Evolutionary conservation across 2,797 vertebrate species (phyloP).

Genomic region (Epinephelus awoara): DNA sequence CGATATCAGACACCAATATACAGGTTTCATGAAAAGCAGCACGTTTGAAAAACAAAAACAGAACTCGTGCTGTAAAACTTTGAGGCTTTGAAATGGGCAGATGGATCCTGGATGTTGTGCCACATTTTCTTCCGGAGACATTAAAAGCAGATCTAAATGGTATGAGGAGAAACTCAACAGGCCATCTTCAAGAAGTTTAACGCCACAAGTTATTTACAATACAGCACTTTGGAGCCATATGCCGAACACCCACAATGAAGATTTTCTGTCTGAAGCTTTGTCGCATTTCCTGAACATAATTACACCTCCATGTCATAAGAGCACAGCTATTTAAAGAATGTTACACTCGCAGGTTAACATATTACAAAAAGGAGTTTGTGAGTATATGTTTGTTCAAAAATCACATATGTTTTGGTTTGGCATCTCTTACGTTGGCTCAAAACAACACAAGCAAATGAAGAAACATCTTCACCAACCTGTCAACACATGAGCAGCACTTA

Average conservation of each 20-base stretch:
- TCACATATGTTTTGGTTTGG: not conserved
- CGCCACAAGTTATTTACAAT: not conserved
- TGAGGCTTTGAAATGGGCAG: not conserved
- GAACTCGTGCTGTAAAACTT: too few species aligned
- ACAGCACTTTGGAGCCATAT: not conserved
- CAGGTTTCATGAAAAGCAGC: not conserved
- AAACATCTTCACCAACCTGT: too few species aligned
- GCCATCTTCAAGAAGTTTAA: not conserved
- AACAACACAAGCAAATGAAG: too few species aligned
- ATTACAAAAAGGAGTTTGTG: not conserved
- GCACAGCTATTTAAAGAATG: not conserved
- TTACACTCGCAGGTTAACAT: not conserved
- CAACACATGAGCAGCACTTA: too few species aligned
- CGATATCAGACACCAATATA: not conserved
- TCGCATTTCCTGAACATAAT: constrained; percentile 7
- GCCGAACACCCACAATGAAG: not conserved
- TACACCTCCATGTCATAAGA: not conserved
- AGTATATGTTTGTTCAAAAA: not conserved
- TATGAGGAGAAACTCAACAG: not conserved
- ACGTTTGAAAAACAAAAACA: not conserved
- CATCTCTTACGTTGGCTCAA: not conserved
- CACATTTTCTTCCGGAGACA: constrained; percentile 6
- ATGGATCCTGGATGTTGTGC: not conserved
- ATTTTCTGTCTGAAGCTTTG: not conserved
- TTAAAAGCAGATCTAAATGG: not conserved